Conservation (phyloP, 2,797 vertebrate species). For the Chloroceryle amazona region DNA sequence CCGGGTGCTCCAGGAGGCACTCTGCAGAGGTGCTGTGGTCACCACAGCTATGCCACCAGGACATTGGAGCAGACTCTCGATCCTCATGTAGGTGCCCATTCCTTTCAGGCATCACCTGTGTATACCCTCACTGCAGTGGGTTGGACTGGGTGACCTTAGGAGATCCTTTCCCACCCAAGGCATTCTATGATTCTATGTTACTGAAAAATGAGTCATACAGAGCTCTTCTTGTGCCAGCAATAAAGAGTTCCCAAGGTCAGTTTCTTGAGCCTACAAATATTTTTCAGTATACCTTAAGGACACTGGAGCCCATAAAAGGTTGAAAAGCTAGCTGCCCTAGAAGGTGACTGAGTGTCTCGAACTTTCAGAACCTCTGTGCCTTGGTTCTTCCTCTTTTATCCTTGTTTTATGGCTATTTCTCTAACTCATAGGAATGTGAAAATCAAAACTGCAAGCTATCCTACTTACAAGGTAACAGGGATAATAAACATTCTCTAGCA, state of each 20-base stretch:
- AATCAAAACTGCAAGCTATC: neutral
- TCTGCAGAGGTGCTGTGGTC: neutral
- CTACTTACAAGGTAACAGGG: neutral
- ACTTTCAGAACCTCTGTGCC: neutral
- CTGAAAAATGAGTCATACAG: neutral
- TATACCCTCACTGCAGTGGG: too few relatives aligned
- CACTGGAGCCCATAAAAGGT: neutral
- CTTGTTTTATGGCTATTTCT: neutral
- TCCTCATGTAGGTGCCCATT: neutral
- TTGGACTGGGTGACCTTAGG: too few relatives aligned
- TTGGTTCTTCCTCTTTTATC: neutral
- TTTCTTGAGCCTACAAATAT: neutral
- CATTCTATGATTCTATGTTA: neutral
- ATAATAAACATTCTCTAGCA: neutral
- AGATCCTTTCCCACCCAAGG: too few relatives aligned
- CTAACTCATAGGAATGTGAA: neutral
- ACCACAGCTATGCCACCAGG: neutral
- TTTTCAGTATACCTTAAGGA: neutral
- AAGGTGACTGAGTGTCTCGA: neutral
- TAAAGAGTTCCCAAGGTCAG: neutral
- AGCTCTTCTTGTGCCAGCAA: neutral
- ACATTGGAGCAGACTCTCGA: fast-evolving
- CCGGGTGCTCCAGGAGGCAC: neutral
- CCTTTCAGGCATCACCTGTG: neutral
- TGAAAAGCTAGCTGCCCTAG: neutral